Base-by-base conservation (phyloP, 2,888 invertebrate species). In the Troilus luridus region DNA sequence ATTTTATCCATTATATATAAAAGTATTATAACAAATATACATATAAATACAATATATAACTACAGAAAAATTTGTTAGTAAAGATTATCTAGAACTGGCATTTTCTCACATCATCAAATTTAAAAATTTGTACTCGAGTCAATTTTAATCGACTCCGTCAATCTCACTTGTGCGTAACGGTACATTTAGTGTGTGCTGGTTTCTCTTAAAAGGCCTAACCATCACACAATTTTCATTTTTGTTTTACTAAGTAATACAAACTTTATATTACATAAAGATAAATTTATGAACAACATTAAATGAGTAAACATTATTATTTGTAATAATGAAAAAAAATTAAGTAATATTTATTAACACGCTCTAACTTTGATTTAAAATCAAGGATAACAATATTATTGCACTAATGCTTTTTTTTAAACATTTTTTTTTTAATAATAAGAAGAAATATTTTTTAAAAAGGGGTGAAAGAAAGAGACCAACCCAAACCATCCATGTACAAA, bases 11-110 rank as follows among this genome's bases (percentile, higher is more conserved):
- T 54, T 62, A 77, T 41, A 60, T 88, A 88, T 72, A 90, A 90
- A 90, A 77, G 58, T 67, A 59, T 67, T 90, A 72, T 90, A 90
- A 90, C 90, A 90, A 90, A 90, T 90, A 56, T 90, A 77, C 90
- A 58, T 90, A 90, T 72, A 90, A 90, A 90, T 90, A 77, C 77
- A 90, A 90, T 59, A 77, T 54, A 58, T 58, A 72, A 27, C 58
- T 90, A 90, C 89, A 85, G 85, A 56, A 85, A 56, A 10, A 21
- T 85, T 54, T 85, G n/a, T 85, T 85, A 85, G n/a, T 85, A 56
- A 85, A 85, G 54, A n/a, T 85, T 85, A 85, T 12, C 85, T 85
- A 85, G 56, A 56, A 85, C 56, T 85, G 85, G 56, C 85, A 85
- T 58, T n/a, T 56, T 85, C 85, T 85, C 56, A 12, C 85, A 85